Evolutionary conservation across 2,797 vertebrate genomes (phyloP).

Genomic region (Kryptolebias ocellatus): DNA sequence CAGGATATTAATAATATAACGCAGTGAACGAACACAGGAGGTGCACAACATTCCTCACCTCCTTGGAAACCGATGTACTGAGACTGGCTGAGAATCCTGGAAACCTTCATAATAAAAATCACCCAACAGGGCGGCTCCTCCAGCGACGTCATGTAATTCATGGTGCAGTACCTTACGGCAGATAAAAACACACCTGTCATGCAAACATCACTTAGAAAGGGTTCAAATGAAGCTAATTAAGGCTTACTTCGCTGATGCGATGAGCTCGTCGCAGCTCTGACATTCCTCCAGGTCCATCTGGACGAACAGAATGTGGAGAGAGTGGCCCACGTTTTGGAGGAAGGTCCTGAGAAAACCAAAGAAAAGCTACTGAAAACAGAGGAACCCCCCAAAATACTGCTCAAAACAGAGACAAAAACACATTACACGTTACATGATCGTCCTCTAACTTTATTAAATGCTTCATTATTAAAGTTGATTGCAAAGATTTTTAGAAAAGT

Average conservation of each 20-base stretch:
- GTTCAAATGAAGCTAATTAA: not conserved
- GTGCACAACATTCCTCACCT: constrained; percentile 57
- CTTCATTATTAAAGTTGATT: too few relatives aligned
- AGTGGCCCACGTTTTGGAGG: constrained; percentile 43
- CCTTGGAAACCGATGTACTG: constrained; percentile 84
- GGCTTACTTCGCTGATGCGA: constrained; percentile 82
- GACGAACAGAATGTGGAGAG: constrained; percentile 72
- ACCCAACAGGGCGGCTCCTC: constrained; percentile 61
- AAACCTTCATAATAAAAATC: constrained; percentile 81
- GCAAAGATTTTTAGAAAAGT: too few relatives aligned
- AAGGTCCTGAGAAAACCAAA: constrained; percentile 65
- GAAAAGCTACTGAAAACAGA: not conserved
- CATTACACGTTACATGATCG: too few relatives aligned
- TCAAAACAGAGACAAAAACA: too few relatives aligned
- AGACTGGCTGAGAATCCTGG: constrained; percentile 70
- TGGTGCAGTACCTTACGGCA: constrained; percentile 77
- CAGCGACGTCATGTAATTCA: constrained; percentile 77
- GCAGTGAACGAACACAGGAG: not conserved
- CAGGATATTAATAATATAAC: not conserved
- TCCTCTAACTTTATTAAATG: too few relatives aligned
- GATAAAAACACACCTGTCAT: not conserved
- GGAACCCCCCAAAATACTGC: not conserved
- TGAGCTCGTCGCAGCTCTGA: constrained; percentile 77
- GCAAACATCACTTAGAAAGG: not conserved
- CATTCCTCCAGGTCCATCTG: constrained; percentile 83